Percentiles rank a stretch among this genome's conserved stretches.
These are phyloP conservation scores for Chironomus tentans DNA, from an alignment of 2,888 invertebrate genomes.

Conservation along the genomic window DNA sequence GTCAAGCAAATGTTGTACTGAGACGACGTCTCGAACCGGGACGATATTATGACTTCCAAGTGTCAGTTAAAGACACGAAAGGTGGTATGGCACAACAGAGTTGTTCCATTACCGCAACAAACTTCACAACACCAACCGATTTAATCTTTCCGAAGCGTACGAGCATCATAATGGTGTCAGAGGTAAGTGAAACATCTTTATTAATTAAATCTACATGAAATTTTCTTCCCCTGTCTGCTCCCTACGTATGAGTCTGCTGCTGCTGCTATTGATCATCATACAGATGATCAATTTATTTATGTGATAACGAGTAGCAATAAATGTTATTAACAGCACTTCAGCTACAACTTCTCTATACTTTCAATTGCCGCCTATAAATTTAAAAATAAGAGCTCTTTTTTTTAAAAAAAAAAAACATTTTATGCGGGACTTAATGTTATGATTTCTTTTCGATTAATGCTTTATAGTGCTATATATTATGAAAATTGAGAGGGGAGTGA, in stretches of 20 bases:
- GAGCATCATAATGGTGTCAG: slow-evolving; percentile 62
- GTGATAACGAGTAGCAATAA: slow-evolving; percentile 18
- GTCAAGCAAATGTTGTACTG: slow-evolving; percentile 79
- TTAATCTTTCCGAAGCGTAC: slow-evolving; percentile 75
- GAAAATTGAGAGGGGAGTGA: too few species aligned
- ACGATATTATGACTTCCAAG: slow-evolving; percentile 73
- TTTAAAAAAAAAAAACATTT: too few species aligned
- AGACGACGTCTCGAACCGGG: slow-evolving; percentile 66
- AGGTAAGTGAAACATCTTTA: slow-evolving; percentile 45
- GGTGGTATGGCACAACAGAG: slow-evolving; percentile 65
- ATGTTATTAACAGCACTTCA: background rate
- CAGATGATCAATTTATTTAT: slow-evolving; percentile 4
- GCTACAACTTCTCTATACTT: background rate
- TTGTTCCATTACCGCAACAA: slow-evolving; percentile 75
- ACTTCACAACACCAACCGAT: slow-evolving; percentile 73
- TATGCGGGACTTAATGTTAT: too few species aligned
- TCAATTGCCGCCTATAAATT: background rate
- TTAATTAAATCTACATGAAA: slow-evolving; percentile 9
- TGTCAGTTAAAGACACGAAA: slow-evolving; percentile 63
- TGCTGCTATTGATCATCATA: background rate
- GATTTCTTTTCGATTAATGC: too few species aligned
- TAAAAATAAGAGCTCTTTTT: too few species aligned
- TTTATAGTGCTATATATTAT: too few species aligned
- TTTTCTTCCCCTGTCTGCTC: background rate
- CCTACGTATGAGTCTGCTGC: background rate